Base-by-base conservation (phyloP, 1,140 invertebrate genomes). In the Cherax quadricarinatus region DNA sequence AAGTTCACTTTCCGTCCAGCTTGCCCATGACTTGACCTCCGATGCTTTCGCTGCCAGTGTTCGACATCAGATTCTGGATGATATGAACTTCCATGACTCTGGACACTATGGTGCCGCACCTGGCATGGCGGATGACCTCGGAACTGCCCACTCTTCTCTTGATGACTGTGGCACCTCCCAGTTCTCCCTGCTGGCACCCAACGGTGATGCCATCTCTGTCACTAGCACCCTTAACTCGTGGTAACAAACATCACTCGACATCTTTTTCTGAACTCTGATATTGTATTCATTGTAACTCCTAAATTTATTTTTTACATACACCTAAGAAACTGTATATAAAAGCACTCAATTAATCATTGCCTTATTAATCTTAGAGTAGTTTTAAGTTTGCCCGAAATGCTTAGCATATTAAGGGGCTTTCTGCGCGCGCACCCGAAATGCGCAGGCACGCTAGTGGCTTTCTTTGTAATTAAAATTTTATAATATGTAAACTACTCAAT, bases 171-270 rank as follows among this genome's bases (percentile, higher is more conserved):
- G 62, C 62, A 66, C 21, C 24, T 97, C 98, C 0, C 98, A 99
- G 94, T 96, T 99, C 57, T 98, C 97, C 0, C 96, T 99, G 48
- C 95, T 99, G 80, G 97, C 97, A 7, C 96, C 96, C 3, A 97
- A 98, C 95, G 99, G 99, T 0, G 98, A 99, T 95, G 99, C 98
- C 18, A 97, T 99, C 16, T 97, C 98, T 1, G 96, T 98, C 30
- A 99, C 99, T 2, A 98, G 98, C 94, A 98, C 98, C 12, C 96
- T 99, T 12, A 99, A 99, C 95, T 96, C 96, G 24, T 97, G 97
- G 98, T 99, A 96, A 97, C 97, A 75, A 14, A 57, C 14, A 57
- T 57, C 14, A 10, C 53, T 41, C n/a, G n/a, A 41, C 30, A 41
- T 41, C 30, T 41, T 41, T 41, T 41, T 41, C 30, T 41, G 30